Evolutionary conservation across 2,797 vertebrate species (phyloP), one percentile per base, ranked within the genome.

Genomic region (Loris lydekkerianus): DNA sequence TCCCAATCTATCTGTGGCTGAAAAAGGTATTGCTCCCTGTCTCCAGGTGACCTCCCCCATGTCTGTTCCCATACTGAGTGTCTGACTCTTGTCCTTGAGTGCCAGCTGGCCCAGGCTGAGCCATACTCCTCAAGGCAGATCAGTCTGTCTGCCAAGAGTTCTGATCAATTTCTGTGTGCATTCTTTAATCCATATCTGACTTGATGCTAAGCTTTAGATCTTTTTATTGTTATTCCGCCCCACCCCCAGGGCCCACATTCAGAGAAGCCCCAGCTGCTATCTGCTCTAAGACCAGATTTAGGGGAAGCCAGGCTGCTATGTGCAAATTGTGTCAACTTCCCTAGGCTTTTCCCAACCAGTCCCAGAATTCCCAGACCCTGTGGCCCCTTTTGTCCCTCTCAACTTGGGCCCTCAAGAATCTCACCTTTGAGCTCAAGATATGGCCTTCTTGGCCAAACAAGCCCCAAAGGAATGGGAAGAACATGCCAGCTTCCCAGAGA

Each of bases 1-100:
- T 96, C 99, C 99, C 96, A 99, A 99, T 98, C 99, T 99, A 93
- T 99, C 98, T 94, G 99, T 99, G 97, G 99, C 99, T 97, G 99
- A 99, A 98, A 99, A 99, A 99, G 99, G 99, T 99, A 98, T 81
- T 94, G 46, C 75, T 92, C 18, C 29, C 80, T 86, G 65, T 95
- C 89, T 92, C 49, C 88, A 94, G 86, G 70, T 83, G 31, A 0
- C 94, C 15, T 83, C 10, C 86, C 95, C 92, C 86, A n/a, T 31
- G 93, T 96, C 61, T 70, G 76, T 93, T 94, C 75, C 85, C 88
- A 96, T 93, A 91, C 82, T 97, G 96, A 97, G 23, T 9, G 3
- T 94, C 90, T 97, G 94, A 92, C 85, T 92, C 29, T 96, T 94
- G 91, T 91, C 49, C 67, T 56, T 88, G 27, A 94, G 81, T 34